These are phyloP conservation scores for Megaceryle torquata DNA, from an alignment of 2,113 vertebrate genomes.

Conservation along the genomic window DNA sequence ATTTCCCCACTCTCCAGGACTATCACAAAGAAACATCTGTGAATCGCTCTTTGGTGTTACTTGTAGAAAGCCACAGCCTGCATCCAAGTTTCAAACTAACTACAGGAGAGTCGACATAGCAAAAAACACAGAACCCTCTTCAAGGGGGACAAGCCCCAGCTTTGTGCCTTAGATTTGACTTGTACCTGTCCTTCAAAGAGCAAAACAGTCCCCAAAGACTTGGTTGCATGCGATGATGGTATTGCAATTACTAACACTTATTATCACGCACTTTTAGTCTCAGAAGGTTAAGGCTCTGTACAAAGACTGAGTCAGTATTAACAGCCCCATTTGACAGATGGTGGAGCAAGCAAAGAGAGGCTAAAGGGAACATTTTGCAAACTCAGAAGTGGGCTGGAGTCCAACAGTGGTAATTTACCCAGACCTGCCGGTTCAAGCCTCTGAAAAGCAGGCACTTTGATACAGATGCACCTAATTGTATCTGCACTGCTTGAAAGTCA, in stretches of 20 bases:
- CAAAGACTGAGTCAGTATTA: conserved; percentile 33
- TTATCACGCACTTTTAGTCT: conserved; percentile 10
- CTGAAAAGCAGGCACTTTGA: neutral
- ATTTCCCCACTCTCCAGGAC: neutral
- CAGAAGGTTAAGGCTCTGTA: conserved; percentile 15
- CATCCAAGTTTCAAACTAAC: neutral
- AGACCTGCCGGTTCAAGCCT: neutral
- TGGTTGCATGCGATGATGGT: neutral
- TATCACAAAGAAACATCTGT: neutral
- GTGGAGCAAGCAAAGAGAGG: conserved; percentile 27
- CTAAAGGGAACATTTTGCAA: conserved; percentile 37
- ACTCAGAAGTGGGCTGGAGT: conserved; percentile 37
- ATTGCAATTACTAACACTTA: conserved; percentile 14
- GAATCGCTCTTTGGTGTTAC: neutral
- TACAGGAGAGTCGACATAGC: fast-evolving
- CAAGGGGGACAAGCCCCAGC: neutral
- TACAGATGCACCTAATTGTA: neutral
- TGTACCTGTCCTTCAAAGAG: neutral
- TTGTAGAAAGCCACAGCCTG: neutral
- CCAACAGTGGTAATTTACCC: conserved; percentile 28
- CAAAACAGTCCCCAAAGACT: neutral
- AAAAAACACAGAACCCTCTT: neutral
- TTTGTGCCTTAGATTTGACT: neutral
- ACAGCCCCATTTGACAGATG: conserved; percentile 43
- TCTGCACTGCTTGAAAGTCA: neutral